phyloP scores from a whole-genome alignment of 2,888 invertebrate genomes.

The Dynastes hyllus region DNA sequence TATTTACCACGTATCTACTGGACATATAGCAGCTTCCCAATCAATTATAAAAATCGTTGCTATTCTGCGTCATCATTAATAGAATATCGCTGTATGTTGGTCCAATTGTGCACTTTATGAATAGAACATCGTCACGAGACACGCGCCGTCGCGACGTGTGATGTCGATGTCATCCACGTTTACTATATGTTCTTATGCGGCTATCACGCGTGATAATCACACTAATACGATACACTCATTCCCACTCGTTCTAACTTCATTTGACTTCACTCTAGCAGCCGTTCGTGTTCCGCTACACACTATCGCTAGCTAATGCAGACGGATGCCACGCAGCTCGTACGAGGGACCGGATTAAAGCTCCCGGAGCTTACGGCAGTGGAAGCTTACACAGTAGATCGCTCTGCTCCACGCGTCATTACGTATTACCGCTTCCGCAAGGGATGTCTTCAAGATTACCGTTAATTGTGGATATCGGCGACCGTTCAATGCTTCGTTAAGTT shows the following conservation, averaged over 20 bases:
- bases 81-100: constrained; percentile 63
- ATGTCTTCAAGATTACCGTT: constrained; percentile 61
- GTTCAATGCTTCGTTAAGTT: constrained; percentile 62
- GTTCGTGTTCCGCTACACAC: constrained; percentile 21
- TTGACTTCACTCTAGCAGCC: constrained; percentile 30
- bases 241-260: constrained; percentile 36
- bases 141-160: constrained; percentile 63
- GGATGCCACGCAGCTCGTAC: constrained; percentile 13
- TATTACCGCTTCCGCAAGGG: constrained; percentile 65
- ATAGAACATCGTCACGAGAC: constrained; percentile 59
- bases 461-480: constrained; percentile 62
- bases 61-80: constrained; percentile 53
- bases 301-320: background rate
- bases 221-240: constrained; percentile 65
- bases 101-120: constrained; percentile 62
- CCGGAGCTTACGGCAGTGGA: constrained; percentile 7
- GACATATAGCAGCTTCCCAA: too few species aligned
- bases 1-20: too few species aligned
- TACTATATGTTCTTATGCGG: constrained; percentile 56
- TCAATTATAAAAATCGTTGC: constrained; percentile 26
- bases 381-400: constrained; percentile 34
- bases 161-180: constrained; percentile 25
- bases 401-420: constrained; percentile 64
- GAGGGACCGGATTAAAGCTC: constrained; percentile 36
- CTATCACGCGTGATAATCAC: constrained; percentile 68